Evolutionary conservation across 2,113 vertebrate genomes (phyloP).

Genomic region (Rhabdornis inornatus): DNA sequence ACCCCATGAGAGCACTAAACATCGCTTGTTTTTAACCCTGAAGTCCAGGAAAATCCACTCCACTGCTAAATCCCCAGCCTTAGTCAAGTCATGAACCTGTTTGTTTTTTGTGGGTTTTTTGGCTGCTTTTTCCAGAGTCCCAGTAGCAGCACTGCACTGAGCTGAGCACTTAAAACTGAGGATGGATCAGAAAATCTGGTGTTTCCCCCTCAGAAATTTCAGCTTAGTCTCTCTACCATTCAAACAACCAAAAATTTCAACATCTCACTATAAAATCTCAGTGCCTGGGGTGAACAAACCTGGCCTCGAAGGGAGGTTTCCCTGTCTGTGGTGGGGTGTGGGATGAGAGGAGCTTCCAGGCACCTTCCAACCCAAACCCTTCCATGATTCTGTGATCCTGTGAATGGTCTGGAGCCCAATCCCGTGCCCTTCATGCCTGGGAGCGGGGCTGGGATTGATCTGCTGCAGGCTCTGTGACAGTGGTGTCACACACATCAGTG

Average conservation of each 20-base stretch:
- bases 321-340: background rate
- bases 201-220: background rate
- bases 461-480: background rate
- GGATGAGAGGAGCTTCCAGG: background rate
- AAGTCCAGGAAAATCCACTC: background rate
- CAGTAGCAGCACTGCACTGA: background rate
- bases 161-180: background rate
- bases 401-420: background rate
- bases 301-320: background rate
- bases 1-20: background rate
- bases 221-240: background rate
- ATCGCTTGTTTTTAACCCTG: background rate
- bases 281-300: background rate
- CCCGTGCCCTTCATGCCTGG: background rate
- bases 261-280: background rate
- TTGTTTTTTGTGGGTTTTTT: background rate
- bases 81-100: background rate
- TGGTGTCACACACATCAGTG: background rate
- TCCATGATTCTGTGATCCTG: background rate
- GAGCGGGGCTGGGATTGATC: background rate
- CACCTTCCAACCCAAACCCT: background rate
- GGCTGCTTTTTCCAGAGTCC: background rate
- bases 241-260: background rate
- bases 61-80: background rate
- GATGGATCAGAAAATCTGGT: background rate